These are phyloP conservation scores for Cybosia mesomella DNA, from an alignment of 2,888 invertebrate genomes.

Conservation along the genomic window DNA sequence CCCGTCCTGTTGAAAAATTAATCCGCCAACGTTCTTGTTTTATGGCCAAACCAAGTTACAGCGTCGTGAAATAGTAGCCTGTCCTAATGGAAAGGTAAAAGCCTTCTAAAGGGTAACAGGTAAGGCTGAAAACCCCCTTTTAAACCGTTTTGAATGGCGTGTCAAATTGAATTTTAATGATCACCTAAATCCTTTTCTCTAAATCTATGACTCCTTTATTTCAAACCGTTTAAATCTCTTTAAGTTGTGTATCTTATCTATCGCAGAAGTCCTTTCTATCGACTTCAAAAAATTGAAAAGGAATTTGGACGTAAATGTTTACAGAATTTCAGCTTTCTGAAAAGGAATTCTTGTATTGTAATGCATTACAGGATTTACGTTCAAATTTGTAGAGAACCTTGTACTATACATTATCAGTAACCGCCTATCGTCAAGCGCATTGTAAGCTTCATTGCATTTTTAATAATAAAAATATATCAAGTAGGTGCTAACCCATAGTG, in stretches of 20 bases:
- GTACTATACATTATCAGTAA: too few species aligned
- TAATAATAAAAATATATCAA: too few species aligned
- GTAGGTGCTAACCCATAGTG: too few species aligned
- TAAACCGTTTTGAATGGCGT: constrained; percentile 57
- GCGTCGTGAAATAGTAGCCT: constrained; percentile 26
- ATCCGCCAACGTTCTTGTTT: constrained; percentile 18
- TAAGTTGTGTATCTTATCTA: constrained; percentile 14
- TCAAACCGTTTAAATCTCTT: constrained; percentile 16
- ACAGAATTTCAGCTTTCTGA: background rate
- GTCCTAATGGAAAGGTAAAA: constrained; percentile 50
- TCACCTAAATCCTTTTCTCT: constrained; percentile 46
- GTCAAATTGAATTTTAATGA: constrained; percentile 66
- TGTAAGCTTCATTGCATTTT: too few species aligned
- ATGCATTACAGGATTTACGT: background rate
- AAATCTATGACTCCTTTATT: constrained; percentile 27
- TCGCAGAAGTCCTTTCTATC: background rate
- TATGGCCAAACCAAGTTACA: constrained; percentile 16
- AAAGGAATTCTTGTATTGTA: too few species aligned
- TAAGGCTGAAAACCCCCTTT: constrained; percentile 45
- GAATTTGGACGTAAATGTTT: background rate
- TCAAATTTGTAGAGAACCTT: too few species aligned
- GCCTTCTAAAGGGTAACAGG: constrained; percentile 48
- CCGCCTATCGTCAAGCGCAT: too few species aligned
- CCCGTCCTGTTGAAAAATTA: constrained; percentile 23
- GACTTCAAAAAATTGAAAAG: background rate